A percentile compares a stretch with the other conserved stretches of the same genome.
Conservation (phyloP, 2,888 invertebrate species). For the Nipponacmea schrenckii region DNA sequence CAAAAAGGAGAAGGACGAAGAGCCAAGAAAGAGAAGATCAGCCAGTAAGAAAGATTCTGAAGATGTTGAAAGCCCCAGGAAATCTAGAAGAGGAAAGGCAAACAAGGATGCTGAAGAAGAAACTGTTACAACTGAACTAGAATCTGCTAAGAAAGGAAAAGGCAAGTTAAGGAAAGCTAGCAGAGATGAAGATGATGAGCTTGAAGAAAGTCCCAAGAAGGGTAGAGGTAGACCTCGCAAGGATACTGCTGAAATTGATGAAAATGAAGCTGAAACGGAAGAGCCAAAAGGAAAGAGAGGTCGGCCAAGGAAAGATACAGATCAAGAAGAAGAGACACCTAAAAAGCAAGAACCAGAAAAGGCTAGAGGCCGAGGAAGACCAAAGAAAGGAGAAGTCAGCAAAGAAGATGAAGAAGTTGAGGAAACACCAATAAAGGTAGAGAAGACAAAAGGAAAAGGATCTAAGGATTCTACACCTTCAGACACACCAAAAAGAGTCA, state of each 20-base stretch:
- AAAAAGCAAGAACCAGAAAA: slow-evolving; percentile 11
- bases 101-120: slow-evolving; percentile 26
- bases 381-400: slow-evolving; percentile 7
- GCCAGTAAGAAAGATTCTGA: slow-evolving; percentile 19
- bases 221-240: slow-evolving; percentile 39
- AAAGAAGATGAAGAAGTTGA: slow-evolving; percentile 17
- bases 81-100: slow-evolving; percentile 17
- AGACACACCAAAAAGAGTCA: not conserved
- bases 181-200: slow-evolving; percentile 26
- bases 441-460: slow-evolving; percentile 22
- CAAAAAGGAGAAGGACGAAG: slow-evolving; percentile 14
- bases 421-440: slow-evolving; percentile 6
- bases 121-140: slow-evolving; percentile 11
- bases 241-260: slow-evolving; percentile 21
- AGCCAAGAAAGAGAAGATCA: slow-evolving; percentile 17
- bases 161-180: slow-evolving; percentile 22
- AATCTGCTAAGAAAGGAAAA: slow-evolving; percentile 22
- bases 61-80: slow-evolving; percentile 20
- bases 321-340: slow-evolving; percentile 20
- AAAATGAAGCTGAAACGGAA: slow-evolving; percentile 1
- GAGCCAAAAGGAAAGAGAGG: slow-evolving; percentile 22
- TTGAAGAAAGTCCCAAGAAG: slow-evolving; percentile 24
- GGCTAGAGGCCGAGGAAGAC: not conserved
- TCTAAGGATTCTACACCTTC: not conserved
- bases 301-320: slow-evolving; percentile 33